Percentiles rank a stretch among this genome's conserved stretches.
These are phyloP conservation scores for Bufo gargarizans DNA, from an alignment of 2,113 vertebrate species.

Conservation along the genomic window DNA sequence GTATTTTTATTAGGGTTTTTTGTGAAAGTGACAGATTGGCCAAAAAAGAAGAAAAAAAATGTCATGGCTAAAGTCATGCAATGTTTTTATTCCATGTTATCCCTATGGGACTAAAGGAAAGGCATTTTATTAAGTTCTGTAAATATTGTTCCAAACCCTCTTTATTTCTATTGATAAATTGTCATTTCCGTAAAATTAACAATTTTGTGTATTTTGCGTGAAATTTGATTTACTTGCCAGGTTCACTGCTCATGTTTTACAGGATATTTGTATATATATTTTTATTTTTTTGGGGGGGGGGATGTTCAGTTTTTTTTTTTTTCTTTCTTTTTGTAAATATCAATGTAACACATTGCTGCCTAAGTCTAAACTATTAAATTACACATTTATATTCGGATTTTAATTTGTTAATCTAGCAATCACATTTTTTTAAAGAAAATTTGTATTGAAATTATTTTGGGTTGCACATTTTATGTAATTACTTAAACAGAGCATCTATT, in stretches of 20 bases:
- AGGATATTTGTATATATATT: conserved; percentile 81
- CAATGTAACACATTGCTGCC: conserved; percentile 88
- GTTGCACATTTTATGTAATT: conserved; percentile 73
- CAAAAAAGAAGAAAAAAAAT: conserved; percentile 67
- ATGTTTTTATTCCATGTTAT: conserved; percentile 80
- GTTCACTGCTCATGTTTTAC: conserved; percentile 81
- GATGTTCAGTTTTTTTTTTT: conserved; percentile 59
- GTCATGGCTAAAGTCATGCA: conserved; percentile 80
- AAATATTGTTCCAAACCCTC: conserved; percentile 77
- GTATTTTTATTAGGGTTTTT: conserved; percentile 74
- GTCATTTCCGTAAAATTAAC: conserved; percentile 77
- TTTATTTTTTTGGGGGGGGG: background rate
- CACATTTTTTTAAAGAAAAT: conserved; percentile 76
- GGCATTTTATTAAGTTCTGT: conserved; percentile 79
- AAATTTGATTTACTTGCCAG: conserved; percentile 79
- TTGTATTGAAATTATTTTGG: conserved; percentile 64
- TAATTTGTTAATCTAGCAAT: conserved; percentile 81
- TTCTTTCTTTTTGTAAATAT: conserved; percentile 75
- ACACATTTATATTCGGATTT: conserved; percentile 85
- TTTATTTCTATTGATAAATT: conserved; percentile 75
- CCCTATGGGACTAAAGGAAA: conserved; percentile 89
- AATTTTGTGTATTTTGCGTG: conserved; percentile 89
- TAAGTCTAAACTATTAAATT: conserved; percentile 89
- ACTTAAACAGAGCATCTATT: conserved; percentile 29
- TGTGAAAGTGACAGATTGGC: conserved; percentile 82